phyloP scores from a whole-genome alignment of 2,888 invertebrate species.

The Muschampia plurimacula region DNA sequence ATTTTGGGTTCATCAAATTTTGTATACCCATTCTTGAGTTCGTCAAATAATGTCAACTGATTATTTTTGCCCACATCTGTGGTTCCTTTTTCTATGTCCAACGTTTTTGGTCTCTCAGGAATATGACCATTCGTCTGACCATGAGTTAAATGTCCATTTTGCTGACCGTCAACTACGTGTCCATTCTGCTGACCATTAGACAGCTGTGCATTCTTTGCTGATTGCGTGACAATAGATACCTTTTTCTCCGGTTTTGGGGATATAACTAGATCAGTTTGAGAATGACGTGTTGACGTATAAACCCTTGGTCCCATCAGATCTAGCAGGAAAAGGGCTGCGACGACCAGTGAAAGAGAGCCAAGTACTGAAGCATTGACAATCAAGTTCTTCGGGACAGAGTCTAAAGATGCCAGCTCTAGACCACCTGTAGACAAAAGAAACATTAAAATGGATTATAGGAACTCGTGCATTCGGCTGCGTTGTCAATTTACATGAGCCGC shows the following conservation, averaged over 20 bases:
- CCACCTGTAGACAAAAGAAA: slow-evolving; percentile 78
- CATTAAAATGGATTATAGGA: not conserved
- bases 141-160: slow-evolving; percentile 56
- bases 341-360: slow-evolving; percentile 88
- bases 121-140: slow-evolving; percentile 53
- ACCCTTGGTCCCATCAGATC: slow-evolving; percentile 87
- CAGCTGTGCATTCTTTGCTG: slow-evolving; percentile 41
- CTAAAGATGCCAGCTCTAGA: slow-evolving; percentile 89
- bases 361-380: slow-evolving; percentile 90
- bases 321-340: slow-evolving; percentile 88
- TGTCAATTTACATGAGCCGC: too few species aligned
- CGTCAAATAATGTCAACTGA: slow-evolving; percentile 59
- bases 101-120: slow-evolving; percentile 70
- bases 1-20: slow-evolving; percentile 60
- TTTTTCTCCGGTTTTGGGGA: slow-evolving; percentile 69
- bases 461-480: too few species aligned
- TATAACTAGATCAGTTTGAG: slow-evolving; percentile 69
- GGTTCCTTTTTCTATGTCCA: slow-evolving; percentile 64
- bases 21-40: slow-evolving; percentile 60
- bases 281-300: slow-evolving; percentile 72
- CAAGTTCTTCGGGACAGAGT: slow-evolving; percentile 88
- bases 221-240: slow-evolving; percentile 62
- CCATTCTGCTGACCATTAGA: slow-evolving; percentile 51
- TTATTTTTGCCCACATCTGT: slow-evolving; percentile 56
- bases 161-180: slow-evolving; percentile 54